A percentile compares a stretch with the other conserved stretches of the same genome.
These are phyloP conservation scores for Ictidomys tridecemlineatus DNA, from an alignment of 2,113 vertebrate species.

Conservation along the genomic window DNA sequence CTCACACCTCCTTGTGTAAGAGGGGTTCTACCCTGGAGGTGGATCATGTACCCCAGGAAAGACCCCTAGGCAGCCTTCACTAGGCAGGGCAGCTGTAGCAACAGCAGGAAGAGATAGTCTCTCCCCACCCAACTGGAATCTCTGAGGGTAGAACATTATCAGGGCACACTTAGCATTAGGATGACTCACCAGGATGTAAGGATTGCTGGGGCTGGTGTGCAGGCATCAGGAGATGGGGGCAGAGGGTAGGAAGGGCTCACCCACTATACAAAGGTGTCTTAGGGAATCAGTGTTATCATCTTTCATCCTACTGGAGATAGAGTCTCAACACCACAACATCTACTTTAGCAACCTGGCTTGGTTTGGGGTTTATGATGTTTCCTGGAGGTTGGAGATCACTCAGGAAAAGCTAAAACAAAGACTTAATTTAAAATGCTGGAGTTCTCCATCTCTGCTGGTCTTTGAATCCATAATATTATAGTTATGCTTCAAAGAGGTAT, in stretches of 20 bases:
- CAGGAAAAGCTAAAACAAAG: constrained; percentile 28
- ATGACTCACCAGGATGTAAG: background rate
- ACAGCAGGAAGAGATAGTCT: background rate
- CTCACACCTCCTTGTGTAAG: background rate
- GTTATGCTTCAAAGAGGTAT: background rate
- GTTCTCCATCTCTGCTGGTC: background rate
- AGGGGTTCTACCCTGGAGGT: background rate
- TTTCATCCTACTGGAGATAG: background rate
- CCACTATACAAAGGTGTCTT: background rate
- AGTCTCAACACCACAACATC: background rate
- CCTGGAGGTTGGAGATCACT: background rate
- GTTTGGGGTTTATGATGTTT: background rate
- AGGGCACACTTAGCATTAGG: background rate
- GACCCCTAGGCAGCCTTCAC: background rate
- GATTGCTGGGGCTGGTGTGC: rapidly evolving
- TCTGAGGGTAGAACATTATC: background rate
- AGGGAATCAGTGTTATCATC: background rate
- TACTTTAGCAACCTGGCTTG: too few relatives aligned
- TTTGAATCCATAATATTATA: background rate
- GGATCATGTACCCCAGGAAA: background rate
- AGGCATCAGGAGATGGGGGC: rapidly evolving
- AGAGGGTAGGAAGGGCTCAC: background rate
- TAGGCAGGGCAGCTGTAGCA: background rate
- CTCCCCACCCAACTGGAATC: background rate
- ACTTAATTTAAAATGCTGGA: background rate